These are phyloP conservation scores for Sialis lutaria DNA, from an alignment of 2,888 invertebrate species.

Conservation along the genomic window DNA sequence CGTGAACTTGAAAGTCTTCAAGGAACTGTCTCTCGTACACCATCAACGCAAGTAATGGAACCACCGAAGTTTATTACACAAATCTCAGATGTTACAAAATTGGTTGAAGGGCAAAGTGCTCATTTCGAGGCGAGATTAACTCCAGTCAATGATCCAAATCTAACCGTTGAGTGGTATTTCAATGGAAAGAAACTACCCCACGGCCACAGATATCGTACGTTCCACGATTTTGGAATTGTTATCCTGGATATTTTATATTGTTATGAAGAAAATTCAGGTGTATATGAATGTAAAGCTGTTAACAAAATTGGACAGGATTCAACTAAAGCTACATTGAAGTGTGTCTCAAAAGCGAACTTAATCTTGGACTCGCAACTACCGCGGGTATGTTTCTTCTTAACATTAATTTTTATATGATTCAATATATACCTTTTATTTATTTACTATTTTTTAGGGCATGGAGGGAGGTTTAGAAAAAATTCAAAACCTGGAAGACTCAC, in stretches of 20 bases:
- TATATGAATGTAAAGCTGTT: constrained; percentile 82
- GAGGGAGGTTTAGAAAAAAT: constrained; percentile 89
- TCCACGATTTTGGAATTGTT: constrained; percentile 95
- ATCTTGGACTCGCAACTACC: constrained; percentile 87
- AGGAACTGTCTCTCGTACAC: constrained; percentile 45
- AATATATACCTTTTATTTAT: not conserved
- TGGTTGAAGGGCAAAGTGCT: constrained; percentile 90
- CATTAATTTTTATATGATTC: not conserved
- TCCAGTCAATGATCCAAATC: constrained; percentile 87
- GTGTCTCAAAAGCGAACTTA: constrained; percentile 74
- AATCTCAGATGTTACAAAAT: constrained; percentile 62
- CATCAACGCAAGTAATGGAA: constrained; percentile 49
- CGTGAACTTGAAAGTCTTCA: constrained; percentile 65
- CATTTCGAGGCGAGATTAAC: constrained; percentile 85
- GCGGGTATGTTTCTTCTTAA: constrained; percentile 37
- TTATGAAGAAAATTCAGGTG: constrained; percentile 90
- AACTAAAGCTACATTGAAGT: constrained; percentile 70
- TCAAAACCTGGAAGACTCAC: constrained; percentile 78
- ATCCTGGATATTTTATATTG: constrained; percentile 90
- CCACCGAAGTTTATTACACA: constrained; percentile 84
- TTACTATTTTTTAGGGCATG: constrained; percentile 48
- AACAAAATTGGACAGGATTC: constrained; percentile 82
- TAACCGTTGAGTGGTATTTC: constrained; percentile 90
- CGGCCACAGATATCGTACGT: constrained; percentile 92
- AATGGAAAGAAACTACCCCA: constrained; percentile 82